Base-by-base conservation (phyloP, 2,113 vertebrate genomes). In the Labeo catla region DNA sequence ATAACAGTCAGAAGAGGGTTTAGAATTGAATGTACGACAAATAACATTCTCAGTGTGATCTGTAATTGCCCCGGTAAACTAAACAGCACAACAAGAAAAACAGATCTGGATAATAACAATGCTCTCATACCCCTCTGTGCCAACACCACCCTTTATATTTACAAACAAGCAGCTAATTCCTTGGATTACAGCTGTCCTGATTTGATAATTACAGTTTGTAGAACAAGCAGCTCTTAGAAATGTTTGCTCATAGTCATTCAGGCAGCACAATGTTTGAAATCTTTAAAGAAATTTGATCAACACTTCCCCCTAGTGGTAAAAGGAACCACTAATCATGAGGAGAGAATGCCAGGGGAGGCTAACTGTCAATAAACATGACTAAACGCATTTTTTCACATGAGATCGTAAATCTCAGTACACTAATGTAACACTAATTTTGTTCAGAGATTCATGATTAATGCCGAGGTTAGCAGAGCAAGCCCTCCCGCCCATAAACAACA, bases 241-340 rank as follows among this genome's bases (percentile, higher is more conserved):
- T 61, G 59, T 81, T 81, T 65, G 21, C 59, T 80, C 23, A 4
- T 15, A 28, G 59, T 47, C 59, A 28, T 49, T 68, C 4, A 34
- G n/a, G 21, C 77, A 15, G 5, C 8, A 43, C 45, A 50, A 8
- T 11, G 49, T 15, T 76, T 2, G 4, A 70, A 86, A 66, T 2
- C 8, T 68, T 13, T 59, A 57, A 73, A 83, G 36, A 68, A 47
- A 66, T 52, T 63, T 68, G 36, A 87, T 86, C 85, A 87, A 68
- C 90, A 87, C 39, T 87, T 45, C 90, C 90, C 86, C 80, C 93
- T 93, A 72, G 80, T 92, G 92, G 89, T 85, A 21, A 83, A 88
- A 81, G 66, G 16, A 72, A 11, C 5, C 6, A 15, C 34, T 21
- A 79, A 50, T n/a, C 73, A 4, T 36, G 34, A 19, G 11, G 3